These are phyloP conservation scores for Anas georgica DNA, from an alignment of 2,797 vertebrate species.

Conservation along the genomic window DNA sequence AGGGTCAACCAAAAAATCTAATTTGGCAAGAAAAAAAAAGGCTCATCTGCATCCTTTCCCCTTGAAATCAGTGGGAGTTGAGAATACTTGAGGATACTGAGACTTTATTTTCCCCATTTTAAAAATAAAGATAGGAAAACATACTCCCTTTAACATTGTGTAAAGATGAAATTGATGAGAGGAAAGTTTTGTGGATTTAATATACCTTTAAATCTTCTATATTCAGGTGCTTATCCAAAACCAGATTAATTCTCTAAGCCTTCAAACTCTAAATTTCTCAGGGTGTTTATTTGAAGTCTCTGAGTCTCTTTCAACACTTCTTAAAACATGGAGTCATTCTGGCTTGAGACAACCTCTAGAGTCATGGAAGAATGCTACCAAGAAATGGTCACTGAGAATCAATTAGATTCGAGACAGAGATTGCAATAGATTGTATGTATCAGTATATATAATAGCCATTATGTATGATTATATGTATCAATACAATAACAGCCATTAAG, in stretches of 20 bases:
- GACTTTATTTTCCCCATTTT: not conserved
- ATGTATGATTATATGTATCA: not conserved
- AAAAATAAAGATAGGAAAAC: not conserved
- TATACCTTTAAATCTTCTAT: not conserved
- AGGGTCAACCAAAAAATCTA: not conserved
- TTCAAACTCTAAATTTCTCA: not conserved
- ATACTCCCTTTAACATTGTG: not conserved
- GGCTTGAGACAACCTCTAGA: not conserved
- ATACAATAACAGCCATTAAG: not conserved
- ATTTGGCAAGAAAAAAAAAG: not conserved
- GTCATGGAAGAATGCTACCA: not conserved
- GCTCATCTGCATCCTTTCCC: not conserved
- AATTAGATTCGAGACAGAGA: not conserved
- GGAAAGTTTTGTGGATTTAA: not conserved
- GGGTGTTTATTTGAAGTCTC: not conserved
- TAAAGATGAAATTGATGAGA: not conserved
- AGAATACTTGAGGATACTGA: not conserved
- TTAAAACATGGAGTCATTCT: not conserved
- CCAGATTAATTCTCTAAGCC: fast-evolving
- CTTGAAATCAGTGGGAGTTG: not conserved
- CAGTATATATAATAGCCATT: not conserved
- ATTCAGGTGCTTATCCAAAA: not conserved
- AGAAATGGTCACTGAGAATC: not conserved
- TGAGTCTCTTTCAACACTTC: not conserved
- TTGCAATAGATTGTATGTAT: not conserved